Evolutionary conservation across 2,113 vertebrate species (phyloP), one percentile per base, ranked within the genome.

Genomic region (Chrysochloris asiatica): DNA sequence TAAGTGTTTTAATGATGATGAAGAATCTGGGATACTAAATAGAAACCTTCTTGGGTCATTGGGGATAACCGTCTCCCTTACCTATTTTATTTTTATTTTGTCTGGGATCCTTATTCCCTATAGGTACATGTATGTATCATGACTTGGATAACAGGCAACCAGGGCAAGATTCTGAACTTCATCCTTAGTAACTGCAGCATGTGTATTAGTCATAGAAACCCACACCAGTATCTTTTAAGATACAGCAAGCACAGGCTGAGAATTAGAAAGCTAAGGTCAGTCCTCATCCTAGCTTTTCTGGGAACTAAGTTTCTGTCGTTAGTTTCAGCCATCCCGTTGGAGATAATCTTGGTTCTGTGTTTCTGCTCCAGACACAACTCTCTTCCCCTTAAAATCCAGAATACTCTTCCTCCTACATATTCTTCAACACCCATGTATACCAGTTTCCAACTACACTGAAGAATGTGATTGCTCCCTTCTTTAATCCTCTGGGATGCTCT

Each of bases 181-280:
- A 43, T 48, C 43, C 22, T 21, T 45, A 26, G 65, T 22, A 56
- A 26, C 75, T 92, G 43, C 14, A 43, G 65, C 19, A 2, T 73
- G 85, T 77, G 36, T 30, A 33, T 94, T 83, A 75, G 94, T 89
- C 83, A 87, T 48, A 92, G 76, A 94, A 84, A 65, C 19, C 43
- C 38, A 76, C 52, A 76, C 1, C 2, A 45, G 9, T n/a, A 4
- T 85, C 26, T 67, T 45, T 77, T 93, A 0, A 45, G 45, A 14
- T 9, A 12, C 0, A 17, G 38, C 63, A 93, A 93, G 75, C 45
- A 54, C 0, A 63, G 4, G 6, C 19, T 65, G 89, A 82, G 33
- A 94, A 83, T 38, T 1, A 16, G 8, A 76, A 88, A 84, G 88
- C 22, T 21, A 30, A 45, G 4, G 8, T 21, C 14, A 11, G 50